A percentile compares a stretch with the other conserved stretches of the same genome.
phyloP scores from a whole-genome alignment of 1,140 invertebrate species.

The Rhopalosiphum padi region DNA sequence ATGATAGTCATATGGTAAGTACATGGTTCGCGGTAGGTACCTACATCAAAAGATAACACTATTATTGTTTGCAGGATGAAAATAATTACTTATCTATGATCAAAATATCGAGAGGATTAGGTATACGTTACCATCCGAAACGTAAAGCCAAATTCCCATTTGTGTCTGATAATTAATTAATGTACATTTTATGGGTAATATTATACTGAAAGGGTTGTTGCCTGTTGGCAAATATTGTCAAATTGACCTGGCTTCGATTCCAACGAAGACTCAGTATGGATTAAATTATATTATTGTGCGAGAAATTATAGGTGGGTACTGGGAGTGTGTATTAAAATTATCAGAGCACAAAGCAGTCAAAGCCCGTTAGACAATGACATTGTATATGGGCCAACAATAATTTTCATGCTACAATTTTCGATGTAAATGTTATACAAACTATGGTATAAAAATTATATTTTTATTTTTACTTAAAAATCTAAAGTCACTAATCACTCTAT shows the following conservation, averaged over 20 bases:
- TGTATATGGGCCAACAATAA: not conserved
- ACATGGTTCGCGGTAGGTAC: not conserved
- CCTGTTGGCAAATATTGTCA: conserved; percentile 10
- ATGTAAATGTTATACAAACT: not conserved
- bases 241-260: not conserved
- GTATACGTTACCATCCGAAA: not conserved
- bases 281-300: not conserved
- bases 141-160: not conserved
- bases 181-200: not conserved
- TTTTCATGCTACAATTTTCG: not conserved
- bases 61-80: not conserved
- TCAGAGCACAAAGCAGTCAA: not conserved
- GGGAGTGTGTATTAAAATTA: not conserved
- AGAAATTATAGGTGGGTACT: not conserved
- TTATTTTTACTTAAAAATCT: not conserved
- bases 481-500: not conserved
- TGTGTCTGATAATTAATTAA: not conserved
- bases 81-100: conserved; percentile 1
- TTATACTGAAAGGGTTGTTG: conserved; percentile 24
- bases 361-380: not conserved
- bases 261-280: not conserved
- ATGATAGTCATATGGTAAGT: not conserved
- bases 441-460: not conserved
- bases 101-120: not conserved
- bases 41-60: conserved; percentile 8